phyloP scores from a whole-genome alignment of 1,140 invertebrate genomes.

The Apis mellifera region DNA sequence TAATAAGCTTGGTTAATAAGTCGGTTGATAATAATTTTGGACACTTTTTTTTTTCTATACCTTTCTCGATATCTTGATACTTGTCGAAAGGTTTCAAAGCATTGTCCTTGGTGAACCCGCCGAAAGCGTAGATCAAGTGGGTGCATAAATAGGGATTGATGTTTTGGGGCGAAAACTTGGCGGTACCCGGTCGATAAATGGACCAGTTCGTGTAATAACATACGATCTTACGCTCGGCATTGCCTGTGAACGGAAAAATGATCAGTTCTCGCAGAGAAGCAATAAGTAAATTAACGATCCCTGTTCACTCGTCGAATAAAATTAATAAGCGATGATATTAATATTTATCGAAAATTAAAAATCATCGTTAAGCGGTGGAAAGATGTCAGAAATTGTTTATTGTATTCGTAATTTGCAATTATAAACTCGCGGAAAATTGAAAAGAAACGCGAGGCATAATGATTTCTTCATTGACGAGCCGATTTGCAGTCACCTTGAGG shows the following conservation, averaged over 20 bases:
- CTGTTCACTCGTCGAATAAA: slow-evolving; percentile 60
- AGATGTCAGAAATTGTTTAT: neutral
- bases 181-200: slow-evolving; percentile 92
- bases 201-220: slow-evolving; percentile 98
- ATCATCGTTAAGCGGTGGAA: neutral
- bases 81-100: slow-evolving; percentile 95
- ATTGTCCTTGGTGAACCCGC: slow-evolving; percentile 95
- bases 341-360: neutral
- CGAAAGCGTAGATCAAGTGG: slow-evolving; percentile 97
- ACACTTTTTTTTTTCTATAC: no score
- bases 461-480: slow-evolving; percentile 37
- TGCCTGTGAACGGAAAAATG: slow-evolving; percentile 69
- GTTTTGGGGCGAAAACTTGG: slow-evolving; percentile 96
- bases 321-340: no score
- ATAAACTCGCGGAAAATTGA: neutral
- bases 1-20: no score
- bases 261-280: slow-evolving; percentile 63
- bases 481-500: neutral
- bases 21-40: no score
- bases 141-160: slow-evolving; percentile 98
- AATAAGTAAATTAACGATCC: slow-evolving; percentile 71
- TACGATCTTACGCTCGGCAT: slow-evolving; percentile 87
- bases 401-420: neutral
- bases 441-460: no score
- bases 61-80: slow-evolving; percentile 90